These are phyloP conservation scores for Zosterops hypoxanthus DNA, from an alignment of 2,113 vertebrate species.

Conservation along the genomic window DNA sequence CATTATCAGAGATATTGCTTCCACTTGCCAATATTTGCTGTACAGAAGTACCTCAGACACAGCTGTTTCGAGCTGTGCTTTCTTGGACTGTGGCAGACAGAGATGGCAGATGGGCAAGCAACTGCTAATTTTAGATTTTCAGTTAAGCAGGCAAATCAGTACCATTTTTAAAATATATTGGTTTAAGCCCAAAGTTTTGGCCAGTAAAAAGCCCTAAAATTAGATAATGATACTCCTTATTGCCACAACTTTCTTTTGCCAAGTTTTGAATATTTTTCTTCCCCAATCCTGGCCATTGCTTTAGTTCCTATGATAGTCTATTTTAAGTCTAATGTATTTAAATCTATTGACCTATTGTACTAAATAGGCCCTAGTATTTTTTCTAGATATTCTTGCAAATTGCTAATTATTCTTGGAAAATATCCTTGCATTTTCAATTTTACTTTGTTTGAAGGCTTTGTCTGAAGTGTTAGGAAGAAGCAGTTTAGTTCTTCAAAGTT, in stretches of 20 bases:
- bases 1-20: background rate
- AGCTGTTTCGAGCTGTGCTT: background rate
- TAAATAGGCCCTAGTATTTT: background rate
- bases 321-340: background rate
- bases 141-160: background rate
- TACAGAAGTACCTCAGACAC: background rate
- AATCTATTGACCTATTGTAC: background rate
- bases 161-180: background rate
- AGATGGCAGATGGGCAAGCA: background rate
- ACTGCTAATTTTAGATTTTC: background rate
- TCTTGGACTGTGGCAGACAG: background rate
- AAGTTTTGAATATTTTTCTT: background rate
- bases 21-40: background rate
- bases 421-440: background rate
- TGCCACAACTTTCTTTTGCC: background rate
- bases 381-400: background rate
- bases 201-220: background rate
- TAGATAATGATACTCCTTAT: background rate
- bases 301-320: background rate
- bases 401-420: background rate
- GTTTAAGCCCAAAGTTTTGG: background rate
- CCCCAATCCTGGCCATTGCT: rapidly evolving
- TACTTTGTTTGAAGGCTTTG: background rate
- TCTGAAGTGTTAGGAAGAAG: background rate
- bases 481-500: background rate